Evolutionary conservation across 2,888 invertebrate genomes (phyloP), one percentile per base, ranked within the genome.

Genomic region (Scaptomyza parva): DNA sequence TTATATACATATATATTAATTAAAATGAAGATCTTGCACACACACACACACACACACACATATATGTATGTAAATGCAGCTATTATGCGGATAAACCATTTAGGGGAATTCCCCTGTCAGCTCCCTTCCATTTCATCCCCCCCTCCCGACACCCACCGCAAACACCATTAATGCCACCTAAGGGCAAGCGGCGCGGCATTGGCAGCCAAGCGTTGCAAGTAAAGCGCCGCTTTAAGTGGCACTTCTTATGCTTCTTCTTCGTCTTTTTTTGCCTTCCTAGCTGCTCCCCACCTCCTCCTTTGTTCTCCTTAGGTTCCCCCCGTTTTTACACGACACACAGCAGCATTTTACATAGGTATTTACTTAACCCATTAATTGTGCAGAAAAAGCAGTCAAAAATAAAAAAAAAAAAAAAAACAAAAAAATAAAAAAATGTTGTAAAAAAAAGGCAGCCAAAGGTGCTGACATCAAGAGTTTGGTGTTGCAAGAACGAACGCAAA

Each of bases 331-430:
- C 33, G 61, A 65, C 62, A 60, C 3, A 37, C 3, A 37, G 57
- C 61, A 71, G 57, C 61, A 71, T 70, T 79, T 86, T 73, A 82
- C 84, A 80, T 66, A 67, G 84, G 69, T 84, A 86, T 82, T 82
- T 82, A 82, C 75, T 86, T 86, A 86, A 80, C 86, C 86, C 81
- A 82, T 83, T 82, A 82, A 84, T 84, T 71, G 41, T 67, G 70
- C 61, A 63, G 58, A 37, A 55, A 48, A 57, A 62, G 67, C 71
- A 67, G 79, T 76, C 54, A 45, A 73, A n/a, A n/a, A n/a, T n/a
- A n/a, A n/a, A 58, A 58, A 64, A 65, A 70, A 47, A 61, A 12
- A 63, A 14, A 63, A 75, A 47, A 61, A 0, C 2, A 18, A 14
- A 44, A 22, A n/a, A 24, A 11, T 14, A 20, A 11, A 54, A 51